Base-by-base conservation (phyloP, 2,113 vertebrate species). In the Ictalurus punctatus region DNA sequence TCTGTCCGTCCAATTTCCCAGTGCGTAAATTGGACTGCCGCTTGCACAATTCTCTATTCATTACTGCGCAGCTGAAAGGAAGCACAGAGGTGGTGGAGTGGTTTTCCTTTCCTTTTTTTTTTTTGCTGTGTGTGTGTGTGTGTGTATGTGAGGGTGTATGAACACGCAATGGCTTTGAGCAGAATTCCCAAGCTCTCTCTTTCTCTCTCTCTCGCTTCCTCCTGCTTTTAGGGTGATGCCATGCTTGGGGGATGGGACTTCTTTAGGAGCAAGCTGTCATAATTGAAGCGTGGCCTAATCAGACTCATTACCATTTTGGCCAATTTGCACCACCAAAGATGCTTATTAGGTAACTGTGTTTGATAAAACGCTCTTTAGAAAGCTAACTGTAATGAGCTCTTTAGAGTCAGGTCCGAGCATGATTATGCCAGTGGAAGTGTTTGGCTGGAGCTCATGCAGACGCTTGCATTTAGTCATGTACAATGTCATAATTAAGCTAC, bases 261-360 rank as follows among this genome's bases (percentile, higher is more conserved):
- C 89, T 83, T 63, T 89, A 87, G 83, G 90, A 91, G 92, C 93
- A 94, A 98, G 96, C 97, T 97, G 96, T 97, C 94, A 92, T 99
- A 98, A 98, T 98, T 98, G 97, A 99, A 98, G 99, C 97, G 97
- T 97, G 97, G 96, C 96, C 97, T 99, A 98, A 99, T 99, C 97
- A 99, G 97, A 97, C 97, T 98, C 98, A 99, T 99, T 99, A 99
- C 97, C 97, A 97, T 97, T 99, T 98, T 98, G 97, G 96, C 97
- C 97, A 98, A 99, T 99, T 99, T 98, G 96, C 97, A 96, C 96
- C 96, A 97, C 96, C 97, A 97, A 98, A 98, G 97, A 98, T 97
- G 97, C 97, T 98, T 99, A 99, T 99, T 99, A 98, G 97, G 97
- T 98, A 98, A 98, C 97, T 98, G 96, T 98, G 97, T 98, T 98